Evolutionary conservation across 2,888 invertebrate genomes (phyloP).

Genomic region (Andrena fulva): DNA sequence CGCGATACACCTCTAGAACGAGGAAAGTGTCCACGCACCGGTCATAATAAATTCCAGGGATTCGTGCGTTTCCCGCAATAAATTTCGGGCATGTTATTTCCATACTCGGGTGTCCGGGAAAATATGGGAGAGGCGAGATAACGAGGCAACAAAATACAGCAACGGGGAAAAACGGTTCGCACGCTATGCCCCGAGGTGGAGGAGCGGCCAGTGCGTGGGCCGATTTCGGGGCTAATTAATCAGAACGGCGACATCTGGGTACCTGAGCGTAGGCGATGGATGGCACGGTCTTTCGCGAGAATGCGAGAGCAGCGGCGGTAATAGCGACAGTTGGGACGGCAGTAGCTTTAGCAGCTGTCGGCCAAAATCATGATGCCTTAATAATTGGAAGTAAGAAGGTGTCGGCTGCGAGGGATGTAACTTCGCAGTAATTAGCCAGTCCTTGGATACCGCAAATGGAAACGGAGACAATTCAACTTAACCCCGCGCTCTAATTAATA

Average conservation of each 20-base stretch:
- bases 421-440: conserved; percentile 77
- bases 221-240: conserved; percentile 41
- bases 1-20: neutral
- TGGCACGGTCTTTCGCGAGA: neutral
- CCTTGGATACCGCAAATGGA: conserved; percentile 69
- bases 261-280: neutral
- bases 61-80: conserved; percentile 42
- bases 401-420: conserved; percentile 71
- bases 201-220: neutral
- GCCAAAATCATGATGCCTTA: conserved; percentile 72
- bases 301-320: neutral
- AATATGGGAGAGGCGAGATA: conserved; percentile 34
- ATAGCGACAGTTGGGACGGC: conserved; percentile 10
- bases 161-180: conserved; percentile 16
- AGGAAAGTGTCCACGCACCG: conserved; percentile 14
- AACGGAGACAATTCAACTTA: conserved; percentile 77
- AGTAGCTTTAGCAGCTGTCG: conserved; percentile 29
- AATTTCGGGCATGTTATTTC: conserved; percentile 48
- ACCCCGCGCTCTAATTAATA: conserved; percentile 78
- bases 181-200: neutral
- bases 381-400: conserved; percentile 77
- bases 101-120: conserved; percentile 27
- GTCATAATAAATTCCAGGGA: conserved; percentile 51
- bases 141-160: conserved; percentile 39
- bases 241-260: conserved; percentile 8